Conservation (phyloP, 2,888 invertebrate species). For the Oxycera nigricornis region DNA sequence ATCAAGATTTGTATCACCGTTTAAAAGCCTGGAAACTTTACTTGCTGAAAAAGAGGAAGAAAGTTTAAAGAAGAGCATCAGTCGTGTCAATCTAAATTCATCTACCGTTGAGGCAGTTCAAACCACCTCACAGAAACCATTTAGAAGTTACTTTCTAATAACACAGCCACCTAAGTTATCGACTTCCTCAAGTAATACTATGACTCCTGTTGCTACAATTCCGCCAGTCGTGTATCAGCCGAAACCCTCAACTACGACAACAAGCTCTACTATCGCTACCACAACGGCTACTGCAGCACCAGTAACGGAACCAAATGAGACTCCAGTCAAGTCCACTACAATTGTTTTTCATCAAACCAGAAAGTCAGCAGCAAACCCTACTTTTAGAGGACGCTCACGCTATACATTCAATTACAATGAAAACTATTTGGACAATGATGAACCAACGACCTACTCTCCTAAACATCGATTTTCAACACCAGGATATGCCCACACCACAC, state of each 20-base stretch:
- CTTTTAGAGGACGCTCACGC: slow-evolving; percentile 57
- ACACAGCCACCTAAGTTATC: slow-evolving; percentile 51
- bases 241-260: slow-evolving; percentile 44
- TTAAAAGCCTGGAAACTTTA: slow-evolving; percentile 64
- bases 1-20: slow-evolving; percentile 65
- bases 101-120: slow-evolving; percentile 44
- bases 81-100: neutral
- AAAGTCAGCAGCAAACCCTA: neutral
- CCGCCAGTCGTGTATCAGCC: slow-evolving; percentile 43
- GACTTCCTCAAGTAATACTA: slow-evolving; percentile 40
- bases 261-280: slow-evolving; percentile 43
- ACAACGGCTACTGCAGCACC: slow-evolving; percentile 48
- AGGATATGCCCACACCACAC: slow-evolving; percentile 42
- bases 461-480: slow-evolving; percentile 52
- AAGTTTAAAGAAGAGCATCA: slow-evolving; percentile 48
- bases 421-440: slow-evolving; percentile 54
- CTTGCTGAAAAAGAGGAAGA: slow-evolving; percentile 59
- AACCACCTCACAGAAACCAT: slow-evolving; percentile 53
- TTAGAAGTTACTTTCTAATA: slow-evolving; percentile 55
- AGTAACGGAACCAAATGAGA: slow-evolving; percentile 50
- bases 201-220: slow-evolving; percentile 44
- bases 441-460: slow-evolving; percentile 60
- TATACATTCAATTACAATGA: slow-evolving; percentile 56
- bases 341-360: slow-evolving; percentile 40
- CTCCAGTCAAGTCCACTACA: slow-evolving; percentile 46